phyloP scores from a whole-genome alignment of 2,888 invertebrate genomes.

The Thysanoteuthis rhombus region DNA sequence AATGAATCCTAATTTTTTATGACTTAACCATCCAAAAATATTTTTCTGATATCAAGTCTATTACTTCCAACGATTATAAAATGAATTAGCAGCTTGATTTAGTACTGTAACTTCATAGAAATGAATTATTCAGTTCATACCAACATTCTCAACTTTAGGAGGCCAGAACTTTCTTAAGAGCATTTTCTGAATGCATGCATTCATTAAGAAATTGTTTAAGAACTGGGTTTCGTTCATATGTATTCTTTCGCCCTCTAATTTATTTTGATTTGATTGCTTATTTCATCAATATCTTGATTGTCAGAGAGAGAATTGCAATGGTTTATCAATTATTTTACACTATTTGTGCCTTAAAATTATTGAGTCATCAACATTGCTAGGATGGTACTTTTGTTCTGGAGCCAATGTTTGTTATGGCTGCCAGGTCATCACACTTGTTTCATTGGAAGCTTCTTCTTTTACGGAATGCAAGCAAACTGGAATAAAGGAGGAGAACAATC shows the following conservation, averaged over 20 bases:
- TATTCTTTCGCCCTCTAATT: not conserved
- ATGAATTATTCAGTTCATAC: not conserved
- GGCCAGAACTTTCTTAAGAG: no score
- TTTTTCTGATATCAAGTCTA: not conserved
- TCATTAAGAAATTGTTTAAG: not conserved
- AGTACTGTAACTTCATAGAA: not conserved
- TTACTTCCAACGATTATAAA: not conserved
- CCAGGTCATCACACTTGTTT: conserved; percentile 25
- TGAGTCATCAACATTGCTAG: not conserved
- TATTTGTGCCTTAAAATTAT: not conserved
- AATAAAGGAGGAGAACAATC: conserved; percentile 18
- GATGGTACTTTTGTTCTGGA: not conserved
- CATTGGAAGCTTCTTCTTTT: conserved; percentile 32
- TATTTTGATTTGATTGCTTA: not conserved
- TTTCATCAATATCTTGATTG: not conserved
- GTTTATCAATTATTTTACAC: not conserved
- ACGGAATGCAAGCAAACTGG: conserved; percentile 34
- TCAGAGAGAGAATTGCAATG: not conserved
- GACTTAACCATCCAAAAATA: not conserved
- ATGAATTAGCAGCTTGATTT: not conserved
- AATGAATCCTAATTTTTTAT: not conserved
- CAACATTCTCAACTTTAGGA: not conserved
- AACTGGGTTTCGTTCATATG: not conserved
- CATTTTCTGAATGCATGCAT: not conserved
- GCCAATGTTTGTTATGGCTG: not conserved